A percentile compares a stretch with the other conserved stretches of the same genome.
Conservation (phyloP, 2,113 vertebrate species). For the Piaya cayana region DNA sequence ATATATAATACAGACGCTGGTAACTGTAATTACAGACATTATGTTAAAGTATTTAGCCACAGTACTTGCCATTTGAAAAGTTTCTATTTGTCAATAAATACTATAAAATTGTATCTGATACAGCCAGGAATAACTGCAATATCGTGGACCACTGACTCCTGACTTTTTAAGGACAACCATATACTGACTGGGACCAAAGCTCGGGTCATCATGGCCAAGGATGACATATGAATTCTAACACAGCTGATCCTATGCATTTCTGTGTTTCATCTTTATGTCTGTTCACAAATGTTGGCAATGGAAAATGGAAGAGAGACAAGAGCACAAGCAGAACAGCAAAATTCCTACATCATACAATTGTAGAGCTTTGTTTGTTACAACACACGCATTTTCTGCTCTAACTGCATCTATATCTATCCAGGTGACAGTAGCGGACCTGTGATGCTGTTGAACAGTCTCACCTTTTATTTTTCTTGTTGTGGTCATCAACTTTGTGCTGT, state of each 20-base stretch:
- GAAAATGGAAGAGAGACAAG: background rate
- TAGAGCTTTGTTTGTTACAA: background rate
- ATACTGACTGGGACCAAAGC: background rate
- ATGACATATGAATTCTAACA: background rate
- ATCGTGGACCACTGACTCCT: background rate
- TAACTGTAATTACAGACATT: background rate
- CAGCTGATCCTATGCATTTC: background rate
- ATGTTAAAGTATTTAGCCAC: background rate
- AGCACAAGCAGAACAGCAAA: background rate
- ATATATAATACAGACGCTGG: background rate
- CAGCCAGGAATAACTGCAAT: background rate
- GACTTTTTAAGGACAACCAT: accelerated
- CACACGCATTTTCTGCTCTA: background rate
- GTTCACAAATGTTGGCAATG: background rate
- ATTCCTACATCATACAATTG: background rate
- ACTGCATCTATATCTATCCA: background rate
- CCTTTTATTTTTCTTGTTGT: background rate
- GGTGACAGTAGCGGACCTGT: background rate
- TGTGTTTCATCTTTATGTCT: background rate
- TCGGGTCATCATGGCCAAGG: background rate
- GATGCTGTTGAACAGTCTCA: background rate
- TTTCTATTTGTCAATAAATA: background rate
- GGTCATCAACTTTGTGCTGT: background rate
- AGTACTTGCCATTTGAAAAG: background rate
- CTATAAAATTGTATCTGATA: background rate